Conservation (phyloP, 2,888 invertebrate genomes). For the Hemistola chrysoprasaria region DNA sequence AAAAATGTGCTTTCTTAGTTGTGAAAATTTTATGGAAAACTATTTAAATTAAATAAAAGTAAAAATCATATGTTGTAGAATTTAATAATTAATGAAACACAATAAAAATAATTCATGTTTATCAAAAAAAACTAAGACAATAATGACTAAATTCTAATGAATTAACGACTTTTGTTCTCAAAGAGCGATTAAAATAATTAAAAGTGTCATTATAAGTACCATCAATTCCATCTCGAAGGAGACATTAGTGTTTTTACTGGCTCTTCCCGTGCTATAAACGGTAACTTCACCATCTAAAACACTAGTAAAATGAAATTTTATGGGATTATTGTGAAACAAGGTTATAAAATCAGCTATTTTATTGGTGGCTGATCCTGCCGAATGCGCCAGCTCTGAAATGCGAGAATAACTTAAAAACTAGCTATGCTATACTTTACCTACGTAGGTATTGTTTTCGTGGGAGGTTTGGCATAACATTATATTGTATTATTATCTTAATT, state of each 20-base stretch:
- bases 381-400: no score
- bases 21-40: no score
- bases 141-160: constrained; percentile 73
- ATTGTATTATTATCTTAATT: no score
- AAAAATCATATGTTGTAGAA: no score
- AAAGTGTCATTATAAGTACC: constrained; percentile 78
- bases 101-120: constrained; percentile 1
- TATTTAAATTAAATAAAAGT: no score
- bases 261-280: constrained; percentile 59
- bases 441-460: no score
- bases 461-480: no score
- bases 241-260: constrained; percentile 73
- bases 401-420: no score
- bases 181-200: constrained; percentile 79
- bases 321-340: constrained; percentile 21
- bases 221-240: constrained; percentile 75
- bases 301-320: constrained; percentile 44
- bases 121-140: constrained; percentile 34
- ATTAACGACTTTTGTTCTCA: constrained; percentile 74
- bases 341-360: constrained; percentile 13
- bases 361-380: neutral
- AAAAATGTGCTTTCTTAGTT: no score
- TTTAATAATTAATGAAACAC: neutral
- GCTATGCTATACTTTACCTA: no score
- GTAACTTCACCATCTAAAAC: constrained; percentile 55